A percentile compares a stretch with the other conserved stretches of the same genome.
phyloP scores from a whole-genome alignment of 2,797 vertebrate genomes.

The Neomorphus geoffroyi region DNA sequence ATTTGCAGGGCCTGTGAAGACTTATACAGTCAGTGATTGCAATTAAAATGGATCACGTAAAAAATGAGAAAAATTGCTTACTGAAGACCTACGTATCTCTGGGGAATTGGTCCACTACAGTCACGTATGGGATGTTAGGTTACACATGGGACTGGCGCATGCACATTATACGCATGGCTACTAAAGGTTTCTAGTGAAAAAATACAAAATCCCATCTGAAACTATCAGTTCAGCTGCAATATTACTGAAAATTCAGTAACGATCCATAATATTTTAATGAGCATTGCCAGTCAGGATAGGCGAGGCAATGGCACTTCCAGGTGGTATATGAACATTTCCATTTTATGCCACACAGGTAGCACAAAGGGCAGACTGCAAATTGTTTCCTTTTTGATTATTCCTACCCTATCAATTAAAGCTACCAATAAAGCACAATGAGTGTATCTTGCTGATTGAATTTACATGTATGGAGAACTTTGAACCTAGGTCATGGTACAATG shows the following conservation, averaged over 20 bases:
- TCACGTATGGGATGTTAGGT: background rate
- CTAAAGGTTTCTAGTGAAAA: background rate
- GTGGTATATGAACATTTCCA: background rate
- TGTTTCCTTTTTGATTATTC: background rate
- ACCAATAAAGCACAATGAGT: background rate
- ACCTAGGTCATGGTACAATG: background rate
- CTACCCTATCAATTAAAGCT: background rate
- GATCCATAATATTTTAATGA: background rate
- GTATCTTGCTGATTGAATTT: background rate
- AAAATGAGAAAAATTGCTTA: background rate
- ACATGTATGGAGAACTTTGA: background rate
- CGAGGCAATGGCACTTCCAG: background rate
- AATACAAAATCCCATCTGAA: background rate
- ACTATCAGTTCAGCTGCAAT: background rate
- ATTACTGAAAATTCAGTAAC: background rate
- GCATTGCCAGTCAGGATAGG: background rate
- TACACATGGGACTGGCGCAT: rapidly evolving
- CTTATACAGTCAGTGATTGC: background rate
- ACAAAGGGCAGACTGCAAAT: background rate
- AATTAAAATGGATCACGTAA: background rate
- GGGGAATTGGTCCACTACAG: background rate
- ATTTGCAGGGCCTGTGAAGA: background rate
- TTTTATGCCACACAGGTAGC: background rate
- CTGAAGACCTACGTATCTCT: background rate
- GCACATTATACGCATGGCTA: background rate